Percentiles rank a stretch among this genome's conserved stretches.
phyloP scores from a whole-genome alignment of 2,113 vertebrate genomes.

The Trachemys scripta region DNA sequence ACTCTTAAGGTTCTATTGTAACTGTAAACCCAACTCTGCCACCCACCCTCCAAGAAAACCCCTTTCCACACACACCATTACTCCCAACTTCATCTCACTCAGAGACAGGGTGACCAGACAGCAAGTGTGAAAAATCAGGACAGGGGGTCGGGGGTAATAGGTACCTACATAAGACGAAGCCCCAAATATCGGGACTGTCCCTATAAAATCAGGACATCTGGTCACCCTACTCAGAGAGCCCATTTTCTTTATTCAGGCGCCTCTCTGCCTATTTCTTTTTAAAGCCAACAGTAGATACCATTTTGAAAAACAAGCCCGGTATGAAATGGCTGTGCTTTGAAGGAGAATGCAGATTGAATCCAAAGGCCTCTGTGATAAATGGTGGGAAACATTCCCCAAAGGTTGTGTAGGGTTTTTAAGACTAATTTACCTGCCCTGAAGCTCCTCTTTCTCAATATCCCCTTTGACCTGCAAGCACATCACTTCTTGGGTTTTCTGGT shows the following conservation, averaged over 20 bases:
- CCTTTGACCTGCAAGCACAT: constrained; percentile 63
- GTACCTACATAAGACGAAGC: too few species aligned
- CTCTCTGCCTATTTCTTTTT: neutral
- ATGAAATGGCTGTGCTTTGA: neutral
- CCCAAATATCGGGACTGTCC: too few species aligned
- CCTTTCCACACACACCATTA: neutral
- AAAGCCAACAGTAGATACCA: neutral
- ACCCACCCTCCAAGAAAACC: neutral
- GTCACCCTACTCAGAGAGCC: neutral
- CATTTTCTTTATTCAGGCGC: neutral
- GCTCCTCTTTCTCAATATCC: constrained; percentile 60
- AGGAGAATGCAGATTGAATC: neutral
- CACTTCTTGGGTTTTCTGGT: constrained; percentile 54
- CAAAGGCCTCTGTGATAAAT: neutral
- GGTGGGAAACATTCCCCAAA: neutral
- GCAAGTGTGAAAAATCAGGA: too few species aligned
- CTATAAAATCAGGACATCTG: too few species aligned
- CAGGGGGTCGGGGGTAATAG: too few species aligned
- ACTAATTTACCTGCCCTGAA: constrained; percentile 76
- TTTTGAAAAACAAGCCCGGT: neutral
- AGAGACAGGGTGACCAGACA: neutral
- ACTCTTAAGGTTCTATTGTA: neutral
- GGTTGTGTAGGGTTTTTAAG: neutral
- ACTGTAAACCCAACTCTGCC: neutral
- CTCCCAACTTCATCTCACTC: neutral